Base-by-base conservation (phyloP, 2,797 vertebrate genomes). In the Acrossocheilus fasciatus region DNA sequence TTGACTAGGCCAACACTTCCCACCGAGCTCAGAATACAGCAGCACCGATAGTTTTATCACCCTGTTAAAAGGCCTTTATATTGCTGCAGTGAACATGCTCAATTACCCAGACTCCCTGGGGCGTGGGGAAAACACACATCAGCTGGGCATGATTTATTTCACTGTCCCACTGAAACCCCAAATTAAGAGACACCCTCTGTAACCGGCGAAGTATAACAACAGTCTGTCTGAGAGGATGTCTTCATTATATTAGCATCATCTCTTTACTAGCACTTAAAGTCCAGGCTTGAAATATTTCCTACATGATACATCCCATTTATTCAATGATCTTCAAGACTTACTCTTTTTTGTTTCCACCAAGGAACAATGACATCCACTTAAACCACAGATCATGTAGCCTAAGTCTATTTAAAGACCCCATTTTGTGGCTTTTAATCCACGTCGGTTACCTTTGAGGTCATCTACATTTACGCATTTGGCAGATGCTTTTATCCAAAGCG, bases 1-100 rank as follows among this genome's bases (percentile, higher is more conserved):
- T 84, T 43, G 30, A 82, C 30, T 79, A 86, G 83, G 79, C 88
- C 66, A 74, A 82, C 76, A 87, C 66, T 77, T 78, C 85, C 83
- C 83, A 90, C 85, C 39, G 79, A 83, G 84, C 82, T 64, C 62
- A 72, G 88, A 82, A 86, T 77, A 79, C 62, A 82, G 73, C 78
- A 57, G 87, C 50, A 12, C 78, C 86, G 87, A 90, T 90, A 80
- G 87, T 92, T 94, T 94, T 92, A 90, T 91, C 90, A 89, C 90
- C 68, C 88, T 90, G 92, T 92, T 91, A 94, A 94, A 94, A 88
- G 86, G 86, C 91, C 95, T 95, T 95, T 89, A 94, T 93, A 92
- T 92, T 93, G 94, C 93, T 91, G 92, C 93, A 93, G 91, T 92
- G 93, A 94, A 95, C 95, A 95, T 93, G 94, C 95, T 96, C 95